A percentile compares a stretch with the other conserved stretches of the same genome.
phyloP scores from a whole-genome alignment of 2,888 invertebrate species.

The Drosophila prostipennis region DNA sequence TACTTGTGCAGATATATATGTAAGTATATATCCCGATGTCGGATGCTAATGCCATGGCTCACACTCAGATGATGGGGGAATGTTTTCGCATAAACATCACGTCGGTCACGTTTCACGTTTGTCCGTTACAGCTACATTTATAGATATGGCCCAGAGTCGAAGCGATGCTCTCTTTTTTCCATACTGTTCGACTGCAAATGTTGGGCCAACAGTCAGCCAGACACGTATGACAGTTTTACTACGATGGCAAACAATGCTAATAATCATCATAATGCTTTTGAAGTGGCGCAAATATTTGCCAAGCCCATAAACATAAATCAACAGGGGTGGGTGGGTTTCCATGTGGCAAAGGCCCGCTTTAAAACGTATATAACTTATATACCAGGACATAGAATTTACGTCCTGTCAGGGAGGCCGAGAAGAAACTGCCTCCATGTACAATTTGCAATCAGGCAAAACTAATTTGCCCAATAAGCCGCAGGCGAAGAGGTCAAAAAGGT shows the following conservation, averaged over 20 bases:
- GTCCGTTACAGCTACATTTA: conserved; percentile 45
- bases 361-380: conserved; percentile 36
- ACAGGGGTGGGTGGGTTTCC: conserved; percentile 6
- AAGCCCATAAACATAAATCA: conserved; percentile 70
- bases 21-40: conserved; percentile 1
- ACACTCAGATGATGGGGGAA: conserved; percentile 41
- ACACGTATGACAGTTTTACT: conserved; percentile 75
- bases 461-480: conserved; percentile 56
- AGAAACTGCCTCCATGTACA: conserved; percentile 14
- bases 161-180: conserved; percentile 34
- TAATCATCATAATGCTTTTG: conserved; percentile 67
- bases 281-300: conserved; percentile 70
- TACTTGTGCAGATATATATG: conserved; percentile 1
- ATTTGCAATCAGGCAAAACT: conserved; percentile 55
- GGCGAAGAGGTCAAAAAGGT: conserved; percentile 33
- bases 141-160: conserved; percentile 32
- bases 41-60: conserved; percentile 38
- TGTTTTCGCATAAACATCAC: conserved; percentile 72
- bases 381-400: conserved; percentile 43
- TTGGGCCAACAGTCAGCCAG: conserved; percentile 54
- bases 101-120: conserved; percentile 68
- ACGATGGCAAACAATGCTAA: conserved; percentile 69
- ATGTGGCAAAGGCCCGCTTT: conserved; percentile 10
- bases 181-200: conserved; percentile 49
- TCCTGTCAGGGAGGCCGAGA: conserved; percentile 1